Base-by-base conservation (phyloP, 2,888 invertebrate species). In the Cantharis rufa region DNA sequence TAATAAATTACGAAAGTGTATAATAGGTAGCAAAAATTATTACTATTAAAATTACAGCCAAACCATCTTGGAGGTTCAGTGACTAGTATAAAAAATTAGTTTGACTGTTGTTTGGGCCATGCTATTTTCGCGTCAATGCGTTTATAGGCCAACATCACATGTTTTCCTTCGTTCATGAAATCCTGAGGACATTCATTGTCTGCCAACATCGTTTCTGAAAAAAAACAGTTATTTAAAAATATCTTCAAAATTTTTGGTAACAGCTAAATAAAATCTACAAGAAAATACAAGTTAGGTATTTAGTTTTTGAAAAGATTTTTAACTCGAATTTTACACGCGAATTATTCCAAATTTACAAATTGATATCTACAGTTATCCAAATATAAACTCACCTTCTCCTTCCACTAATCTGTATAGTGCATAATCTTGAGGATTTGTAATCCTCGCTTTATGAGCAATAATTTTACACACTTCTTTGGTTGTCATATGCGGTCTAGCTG, bases 351-450 rank as follows among this genome's bases (percentile, higher is more conserved):
- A n/a, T n/a, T n/a, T n/a, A n/a, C n/a, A 5, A 13, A 32, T 4
- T 21, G 4, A 21, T 21, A 21, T 21, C 4, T 21, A 4, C 21
- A 18, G 18, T n/a, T n/a, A n/a, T n/a, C n/a, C n/a, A n/a, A n/a
- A n/a, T n/a, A n/a, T n/a, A n/a, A n/a, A 80, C 85, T 86, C 88
- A 96, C 96, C 96, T 91, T 96, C 95, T 82, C 97, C 97, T 85
- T 96, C 95, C 75, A 96, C 94, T 78, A 98, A 89, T 80, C 96
- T 94, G 86, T 96, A 98, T 74, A 98, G 91, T 74, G 96, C 97
- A 86, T 97, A 98, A 88, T 98, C 98, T 88, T 98, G 97, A 15
- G 98, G 97, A 89, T 98, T 98, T 76, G 98, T 98, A 82, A 98
- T 96, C 85, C 95, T 93, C 76, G 97, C 96, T 86, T 98, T 97